Conservation (phyloP, 2,797 vertebrate species). For the Hypotaenidia okinawae region DNA sequence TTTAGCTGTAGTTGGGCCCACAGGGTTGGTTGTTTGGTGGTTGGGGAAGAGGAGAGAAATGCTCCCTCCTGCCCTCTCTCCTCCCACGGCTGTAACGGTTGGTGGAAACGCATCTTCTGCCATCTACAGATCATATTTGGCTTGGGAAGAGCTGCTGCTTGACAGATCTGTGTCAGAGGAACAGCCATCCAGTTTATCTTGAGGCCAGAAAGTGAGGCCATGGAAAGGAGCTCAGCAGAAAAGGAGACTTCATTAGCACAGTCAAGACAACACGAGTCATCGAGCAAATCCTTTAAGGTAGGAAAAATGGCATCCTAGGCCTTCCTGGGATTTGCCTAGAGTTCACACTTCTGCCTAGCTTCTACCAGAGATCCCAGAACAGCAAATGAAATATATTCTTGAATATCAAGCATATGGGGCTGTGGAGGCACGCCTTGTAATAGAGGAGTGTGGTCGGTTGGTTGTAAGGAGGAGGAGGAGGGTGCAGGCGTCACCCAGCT, state of each 20-base stretch:
- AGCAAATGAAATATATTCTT: not conserved
- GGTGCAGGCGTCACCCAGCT: not conserved
- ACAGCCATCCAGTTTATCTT: not conserved
- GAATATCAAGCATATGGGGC: not conserved
- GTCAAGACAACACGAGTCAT: not conserved
- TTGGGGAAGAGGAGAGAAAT: not conserved
- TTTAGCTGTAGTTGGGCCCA: not conserved
- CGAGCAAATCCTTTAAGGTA: not conserved
- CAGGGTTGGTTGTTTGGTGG: not conserved
- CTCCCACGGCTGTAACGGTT: not conserved
- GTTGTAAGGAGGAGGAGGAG: not conserved
- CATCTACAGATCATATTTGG: not conserved
- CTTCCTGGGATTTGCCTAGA: not conserved
- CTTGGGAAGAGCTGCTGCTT: not conserved
- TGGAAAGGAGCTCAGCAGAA: not conserved
- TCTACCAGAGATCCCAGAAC: not conserved
- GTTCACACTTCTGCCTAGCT: not conserved
- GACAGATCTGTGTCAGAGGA: not conserved
- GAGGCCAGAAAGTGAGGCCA: not conserved
- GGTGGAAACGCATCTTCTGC: not conserved
- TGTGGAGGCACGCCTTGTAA: not conserved
- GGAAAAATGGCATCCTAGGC: not conserved
- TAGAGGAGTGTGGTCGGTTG: fast-evolving
- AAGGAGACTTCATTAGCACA: not conserved
- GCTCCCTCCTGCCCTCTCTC: not conserved